These are phyloP conservation scores for Emys orbicularis DNA, from an alignment of 2,797 vertebrate species.

Conservation along the genomic window DNA sequence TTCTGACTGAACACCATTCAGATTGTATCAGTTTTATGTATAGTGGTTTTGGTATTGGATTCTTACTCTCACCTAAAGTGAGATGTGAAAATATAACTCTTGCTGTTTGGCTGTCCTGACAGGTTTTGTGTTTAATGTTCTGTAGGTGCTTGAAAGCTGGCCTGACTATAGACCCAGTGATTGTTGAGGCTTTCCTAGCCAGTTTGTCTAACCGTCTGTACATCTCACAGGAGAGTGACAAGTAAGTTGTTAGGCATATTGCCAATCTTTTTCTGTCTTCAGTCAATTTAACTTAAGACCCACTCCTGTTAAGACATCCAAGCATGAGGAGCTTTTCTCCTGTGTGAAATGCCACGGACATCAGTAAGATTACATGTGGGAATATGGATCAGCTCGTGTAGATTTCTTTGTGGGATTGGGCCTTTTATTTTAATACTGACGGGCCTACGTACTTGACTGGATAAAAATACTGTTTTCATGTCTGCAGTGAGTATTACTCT, in stretches of 20 bases:
- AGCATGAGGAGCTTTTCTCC: background rate
- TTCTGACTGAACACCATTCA: background rate
- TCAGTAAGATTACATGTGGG: background rate
- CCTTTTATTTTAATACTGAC: background rate
- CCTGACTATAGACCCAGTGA: constrained; percentile 92
- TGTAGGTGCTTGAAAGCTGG: constrained; percentile 95
- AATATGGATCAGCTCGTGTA: background rate
- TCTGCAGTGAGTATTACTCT: background rate
- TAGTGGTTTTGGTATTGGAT: background rate
- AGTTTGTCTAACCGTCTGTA: constrained; percentile 98
- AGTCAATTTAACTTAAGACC: background rate
- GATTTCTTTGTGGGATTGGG: background rate
- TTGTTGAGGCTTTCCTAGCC: constrained; percentile 97
- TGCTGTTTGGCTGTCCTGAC: background rate
- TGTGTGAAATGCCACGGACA: background rate
- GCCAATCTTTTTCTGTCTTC: background rate
- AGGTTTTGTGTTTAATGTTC: background rate
- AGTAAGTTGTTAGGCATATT: constrained; percentile 82
- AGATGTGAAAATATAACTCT: background rate
- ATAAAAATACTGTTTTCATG: background rate
- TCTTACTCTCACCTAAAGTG: background rate
- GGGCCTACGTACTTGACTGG: background rate
- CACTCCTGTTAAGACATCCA: accelerated
- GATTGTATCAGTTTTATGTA: background rate
- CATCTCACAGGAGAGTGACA: constrained; percentile 98